These are phyloP conservation scores for Teleogryllus oceanicus DNA, from an alignment of 2,888 invertebrate species.

Conservation along the genomic window DNA sequence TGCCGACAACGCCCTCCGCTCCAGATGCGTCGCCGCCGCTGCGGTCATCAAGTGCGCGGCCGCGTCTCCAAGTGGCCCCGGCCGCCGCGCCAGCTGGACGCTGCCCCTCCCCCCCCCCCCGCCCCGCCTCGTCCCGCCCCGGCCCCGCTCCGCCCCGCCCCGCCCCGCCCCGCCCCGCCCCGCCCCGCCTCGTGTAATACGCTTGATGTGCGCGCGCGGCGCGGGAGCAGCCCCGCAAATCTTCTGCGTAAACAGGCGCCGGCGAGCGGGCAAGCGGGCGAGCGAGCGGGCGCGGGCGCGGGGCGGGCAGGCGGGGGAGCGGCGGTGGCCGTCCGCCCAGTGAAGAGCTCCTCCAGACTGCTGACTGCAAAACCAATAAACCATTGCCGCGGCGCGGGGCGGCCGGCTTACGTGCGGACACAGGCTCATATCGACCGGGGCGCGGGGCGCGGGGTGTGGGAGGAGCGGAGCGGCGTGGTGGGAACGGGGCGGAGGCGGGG, in stretches of 20 bases:
- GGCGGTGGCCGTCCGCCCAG: not conserved
- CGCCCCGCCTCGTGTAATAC: not conserved
- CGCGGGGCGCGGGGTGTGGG: not conserved
- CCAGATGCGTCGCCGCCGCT: no score
- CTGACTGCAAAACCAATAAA: slow-evolving; percentile 10
- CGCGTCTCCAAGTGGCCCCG: no score
- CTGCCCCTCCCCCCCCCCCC: not conserved
- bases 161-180: not conserved
- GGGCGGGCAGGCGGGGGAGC: not conserved
- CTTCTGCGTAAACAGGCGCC: not conserved
- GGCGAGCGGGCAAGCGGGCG: slow-evolving; percentile 4
- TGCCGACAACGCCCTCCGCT: no score
- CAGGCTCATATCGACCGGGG: not conserved
- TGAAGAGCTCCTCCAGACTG: slow-evolving; percentile 26
- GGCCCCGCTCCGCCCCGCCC: not conserved
- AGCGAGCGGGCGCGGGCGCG: slow-evolving; percentile 18
- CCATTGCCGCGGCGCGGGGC: not conserved
- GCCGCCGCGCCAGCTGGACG: no score
- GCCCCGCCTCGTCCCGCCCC: not conserved
- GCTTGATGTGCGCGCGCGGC: slow-evolving; percentile 5
- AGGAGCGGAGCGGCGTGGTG: not conserved
- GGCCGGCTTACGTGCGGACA: slow-evolving; percentile 6
- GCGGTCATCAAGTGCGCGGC: no score
- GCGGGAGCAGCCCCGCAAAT: not conserved
- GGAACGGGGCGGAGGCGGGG: not conserved